Percentiles rank a stretch among this genome's conserved stretches.
Conservation (phyloP, 2,888 invertebrate species). For the Selenia dentaria region DNA sequence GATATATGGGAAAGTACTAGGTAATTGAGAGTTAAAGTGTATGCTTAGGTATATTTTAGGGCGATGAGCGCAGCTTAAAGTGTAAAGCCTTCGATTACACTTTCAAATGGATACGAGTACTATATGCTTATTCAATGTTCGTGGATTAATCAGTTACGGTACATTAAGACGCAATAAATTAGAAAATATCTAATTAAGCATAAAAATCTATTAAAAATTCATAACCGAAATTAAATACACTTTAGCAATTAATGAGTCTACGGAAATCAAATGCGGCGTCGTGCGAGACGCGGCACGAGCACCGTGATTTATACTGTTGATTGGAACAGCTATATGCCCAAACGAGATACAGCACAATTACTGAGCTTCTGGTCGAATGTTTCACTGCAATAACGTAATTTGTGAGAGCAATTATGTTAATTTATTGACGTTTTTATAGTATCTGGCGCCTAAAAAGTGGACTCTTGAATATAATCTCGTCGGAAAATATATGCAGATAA, state of each 20-base stretch:
- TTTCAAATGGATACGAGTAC: too few species aligned
- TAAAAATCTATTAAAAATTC: conserved; percentile 32
- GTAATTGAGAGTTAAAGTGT: too few species aligned
- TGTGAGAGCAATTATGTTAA: conserved; percentile 61
- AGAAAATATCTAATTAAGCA: conserved; percentile 12
- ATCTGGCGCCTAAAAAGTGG: conserved; percentile 38
- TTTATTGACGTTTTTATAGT: conserved; percentile 58
- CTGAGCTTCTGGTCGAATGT: conserved; percentile 46
- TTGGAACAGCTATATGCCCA: conserved; percentile 26
- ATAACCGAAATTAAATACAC: conserved; percentile 31
- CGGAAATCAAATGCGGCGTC: conserved; percentile 25
- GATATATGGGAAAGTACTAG: too few species aligned
- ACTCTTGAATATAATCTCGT: conserved; percentile 37
- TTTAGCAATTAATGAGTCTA: conserved; percentile 31
- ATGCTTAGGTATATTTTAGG: too few species aligned
- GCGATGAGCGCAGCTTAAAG: too few species aligned
- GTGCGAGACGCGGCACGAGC: conserved; percentile 27
- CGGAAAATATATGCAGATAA: conserved; percentile 44
- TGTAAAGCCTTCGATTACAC: too few species aligned
- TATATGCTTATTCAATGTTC: too few species aligned
- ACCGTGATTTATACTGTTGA: conserved; percentile 32
- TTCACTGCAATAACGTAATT: conserved; percentile 53
- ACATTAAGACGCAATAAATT: conserved; percentile 20
- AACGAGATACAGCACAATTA: conserved; percentile 39
- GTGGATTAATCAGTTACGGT: conserved; percentile 20